Base-by-base conservation (phyloP, 2,888 invertebrate genomes). In the Polyploca ridens region DNA sequence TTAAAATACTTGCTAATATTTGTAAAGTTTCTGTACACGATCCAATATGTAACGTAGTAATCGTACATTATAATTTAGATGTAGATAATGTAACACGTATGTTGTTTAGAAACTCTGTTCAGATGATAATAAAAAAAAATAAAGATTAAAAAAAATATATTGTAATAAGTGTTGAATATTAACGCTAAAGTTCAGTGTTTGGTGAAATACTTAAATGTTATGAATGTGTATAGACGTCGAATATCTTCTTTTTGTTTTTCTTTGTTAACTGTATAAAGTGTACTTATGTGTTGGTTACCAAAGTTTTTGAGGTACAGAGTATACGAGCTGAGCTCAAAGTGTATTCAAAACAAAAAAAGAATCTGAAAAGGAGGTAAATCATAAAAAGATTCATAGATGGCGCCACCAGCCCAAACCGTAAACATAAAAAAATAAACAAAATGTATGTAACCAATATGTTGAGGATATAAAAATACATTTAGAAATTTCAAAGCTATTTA, bases 141-240 rank as follows among this genome's bases (percentile, higher is more conserved):
- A 83, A 77, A 74, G 69, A 73, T 73, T 69, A 66, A 69, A 75
- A 72, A 86, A 85, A 86, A 84, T 82, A 87, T 85, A 88, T 89
- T 86, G 83, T 88, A 87, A 78, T 90, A 90, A 91, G 90, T 91
- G 91, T 92, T 92, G 85, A 89, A 80, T 89, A 90, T 86, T 86
- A 88, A 85, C 81, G 88, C 90, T 89, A 84, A 84, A 78, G 85
- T 87, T 86, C 84, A 71, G 87, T 90, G 87, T 90, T 88, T 86
- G 82, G 77, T 86, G 84, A 85, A 70, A 72, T 83, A 83, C 46
- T 69, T 79, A 71, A 69, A 78, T 69, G 76, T 78, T 86, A 85
- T 82, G 75, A 65, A 75, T 71, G 73, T 80, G 74, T 81, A 63
- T 66, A 66, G 66, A 70, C 65, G 59, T 49, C 16, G 2, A 10